These are phyloP conservation scores for Galerucella calmariensis DNA, from an alignment of 2,888 invertebrate genomes.

Conservation along the genomic window DNA sequence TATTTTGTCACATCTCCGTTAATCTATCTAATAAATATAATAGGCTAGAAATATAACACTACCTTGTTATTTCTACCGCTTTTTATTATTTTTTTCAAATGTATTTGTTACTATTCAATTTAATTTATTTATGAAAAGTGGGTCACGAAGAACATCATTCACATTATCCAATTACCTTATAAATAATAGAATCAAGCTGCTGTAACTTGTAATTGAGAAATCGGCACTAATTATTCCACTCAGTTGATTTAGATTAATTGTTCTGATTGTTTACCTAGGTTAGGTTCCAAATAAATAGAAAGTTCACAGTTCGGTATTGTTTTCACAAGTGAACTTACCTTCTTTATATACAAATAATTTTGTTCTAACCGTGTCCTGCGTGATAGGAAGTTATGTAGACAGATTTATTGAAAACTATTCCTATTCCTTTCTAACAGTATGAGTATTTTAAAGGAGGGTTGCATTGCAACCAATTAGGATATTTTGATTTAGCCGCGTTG, in stretches of 20 bases:
- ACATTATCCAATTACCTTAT: not conserved
- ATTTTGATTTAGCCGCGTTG: too few species aligned
- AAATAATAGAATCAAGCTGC: slow-evolving; percentile 5
- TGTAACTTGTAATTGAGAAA: slow-evolving; percentile 17
- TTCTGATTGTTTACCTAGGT: slow-evolving; percentile 12
- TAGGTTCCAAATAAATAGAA: slow-evolving; percentile 10
- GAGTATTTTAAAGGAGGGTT: too few species aligned
- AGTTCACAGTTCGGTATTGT: not conserved
- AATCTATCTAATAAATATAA: too few species aligned
- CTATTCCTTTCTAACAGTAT: too few species aligned
- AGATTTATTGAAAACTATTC: too few species aligned
- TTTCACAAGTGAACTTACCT: not conserved
- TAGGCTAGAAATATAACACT: too few species aligned
- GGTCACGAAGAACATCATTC: not conserved
- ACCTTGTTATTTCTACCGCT: not conserved
- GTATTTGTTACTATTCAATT: not conserved
- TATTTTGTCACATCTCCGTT: too few species aligned
- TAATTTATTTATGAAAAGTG: not conserved
- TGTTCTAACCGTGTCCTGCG: too few species aligned
- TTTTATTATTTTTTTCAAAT: not conserved
- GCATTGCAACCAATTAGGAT: too few species aligned
- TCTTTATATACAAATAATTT: not conserved
- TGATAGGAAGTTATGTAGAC: too few species aligned
- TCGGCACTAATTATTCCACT: slow-evolving; percentile 2
- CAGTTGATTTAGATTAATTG: slow-evolving; percentile 11